Base-by-base conservation (phyloP, 2,888 invertebrate species). In the Xestia rhomboidea region DNA sequence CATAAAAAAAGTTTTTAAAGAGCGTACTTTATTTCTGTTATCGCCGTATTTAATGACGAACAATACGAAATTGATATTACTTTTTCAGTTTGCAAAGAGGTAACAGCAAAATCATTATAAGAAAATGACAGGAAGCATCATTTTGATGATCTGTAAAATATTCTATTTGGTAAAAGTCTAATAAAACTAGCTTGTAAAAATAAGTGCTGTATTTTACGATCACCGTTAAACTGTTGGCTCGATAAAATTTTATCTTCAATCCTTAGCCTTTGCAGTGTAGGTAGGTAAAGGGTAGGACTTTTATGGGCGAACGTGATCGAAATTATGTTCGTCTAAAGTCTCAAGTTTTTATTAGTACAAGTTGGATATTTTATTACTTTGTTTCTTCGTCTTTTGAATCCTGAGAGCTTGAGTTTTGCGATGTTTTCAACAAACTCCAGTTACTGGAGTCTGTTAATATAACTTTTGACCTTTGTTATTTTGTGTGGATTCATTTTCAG, bases 241-340 rank as follows among this genome's bases (percentile, higher is more conserved):
- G 91, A 95, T 95, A 94, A 94, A 94, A 93, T 93, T 93, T 94
- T 95, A 94, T 94, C 93, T 92, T 91, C 93, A 93, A 93, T 93
- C 93, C 91, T 88, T 90, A 88, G 90, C 86, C 83, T 87, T 90
- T 86, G 91, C 89, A 88, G 81, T 76, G 86, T 83, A 79, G 87
- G 79, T 82, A 89, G 88, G 85, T 75, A 86, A 90, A 88, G 90
- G 89, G 89, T 89, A 82, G 62, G 76, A 85, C 79, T 92, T 92
- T 94, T 95, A 95, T 91, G 88, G 90, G 83, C 83, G 85, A 90
- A 94, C 94, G 94, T 94, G 94, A 95, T 93, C 92, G 92, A 95
- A 95, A 94, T 95, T 91, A 93, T 91, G 88, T 90, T 88, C 88
- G 83, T 89, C 75, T 74, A 46, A 72, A 79, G 67, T 82, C 54